Evolutionary conservation across 2,113 vertebrate genomes (phyloP), one percentile per base, ranked within the genome.

Genomic region (Arenaria interpres): DNA sequence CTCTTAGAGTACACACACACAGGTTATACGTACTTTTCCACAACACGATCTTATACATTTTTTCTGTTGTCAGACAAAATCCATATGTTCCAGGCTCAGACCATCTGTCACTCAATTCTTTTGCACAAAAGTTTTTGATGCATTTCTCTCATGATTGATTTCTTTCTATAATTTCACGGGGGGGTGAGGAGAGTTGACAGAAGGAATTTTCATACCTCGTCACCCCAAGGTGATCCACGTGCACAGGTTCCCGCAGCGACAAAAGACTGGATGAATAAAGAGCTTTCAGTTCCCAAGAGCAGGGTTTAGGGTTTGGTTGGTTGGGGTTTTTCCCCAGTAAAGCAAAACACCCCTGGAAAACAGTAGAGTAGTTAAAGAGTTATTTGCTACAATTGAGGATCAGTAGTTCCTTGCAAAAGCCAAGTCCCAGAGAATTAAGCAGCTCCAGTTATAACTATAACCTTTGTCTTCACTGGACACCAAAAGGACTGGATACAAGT

Each of bases 1-100:
- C 74, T 95, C 59, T 17, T 8, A 59, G 73, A 76, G 69, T 33
- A 45, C 79, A 46, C 77, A 57, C 69, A 48, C 83, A 93, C 59
- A 46, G 92, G 94, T 94, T 92, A 73, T 74, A 54, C 33, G 71
- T 89, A 75, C 94, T 94, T 93, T 91, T 66, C 88, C 71, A 90
- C 76, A 90, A 87, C 81, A 69, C 24, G 66, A 87, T 94, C 95
- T 85, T 79, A 59, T 4, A 20, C 56, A 41, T 76, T 93, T 92
- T 60, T 57, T 16, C 84, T 92, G 94, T 95, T 96, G 92, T 23
- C 96, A 96, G 95, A 96, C 92, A 97, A 97, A 96, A 94, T 95
- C 89, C 95, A 6, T 97, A 95, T 96, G 94, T 95, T 93, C 74
- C 71, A 18, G 8, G 45, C 92, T 79, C 89, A 76, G 89, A 73